These are phyloP conservation scores for Heliconius ethilla DNA, from an alignment of 2,888 invertebrate genomes.

Conservation along the genomic window DNA sequence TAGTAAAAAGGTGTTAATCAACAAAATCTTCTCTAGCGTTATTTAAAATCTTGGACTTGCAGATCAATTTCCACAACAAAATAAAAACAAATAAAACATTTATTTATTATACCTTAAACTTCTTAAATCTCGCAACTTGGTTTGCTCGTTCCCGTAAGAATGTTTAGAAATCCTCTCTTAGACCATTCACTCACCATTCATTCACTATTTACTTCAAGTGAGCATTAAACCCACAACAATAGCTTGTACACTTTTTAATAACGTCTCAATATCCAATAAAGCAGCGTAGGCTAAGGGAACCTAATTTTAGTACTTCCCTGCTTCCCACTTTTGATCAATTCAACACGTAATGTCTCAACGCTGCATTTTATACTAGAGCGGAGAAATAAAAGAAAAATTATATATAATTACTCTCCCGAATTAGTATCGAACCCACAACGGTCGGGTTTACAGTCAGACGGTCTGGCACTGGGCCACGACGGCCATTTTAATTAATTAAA, in stretches of 20 bases:
- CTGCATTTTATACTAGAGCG: too few relatives aligned
- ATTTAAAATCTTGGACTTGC: slow-evolving; percentile 32
- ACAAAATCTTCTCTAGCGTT: slow-evolving; percentile 65
- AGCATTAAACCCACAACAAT: too few relatives aligned
- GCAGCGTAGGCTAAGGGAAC: too few relatives aligned
- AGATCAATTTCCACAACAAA: neutral
- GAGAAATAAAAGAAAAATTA: too few relatives aligned
- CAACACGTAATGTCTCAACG: too few relatives aligned
- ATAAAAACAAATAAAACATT: neutral
- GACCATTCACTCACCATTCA: too few relatives aligned
- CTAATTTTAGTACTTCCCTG: too few relatives aligned
- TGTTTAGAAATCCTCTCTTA: too few relatives aligned
- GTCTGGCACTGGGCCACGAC: neutral
- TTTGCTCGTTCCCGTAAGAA: neutral
- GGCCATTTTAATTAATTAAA: neutral
- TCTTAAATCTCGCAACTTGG: neutral
- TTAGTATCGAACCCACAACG: neutral
- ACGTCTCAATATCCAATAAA: too few relatives aligned
- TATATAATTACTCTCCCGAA: neutral
- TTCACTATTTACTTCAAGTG: too few relatives aligned
- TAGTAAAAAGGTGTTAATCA: slow-evolving; percentile 77
- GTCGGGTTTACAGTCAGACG: neutral
- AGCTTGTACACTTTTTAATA: too few relatives aligned
- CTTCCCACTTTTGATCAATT: too few relatives aligned
- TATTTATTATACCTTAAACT: neutral